These are phyloP conservation scores for Hemaris fuciformis DNA, from an alignment of 2,888 invertebrate species.

Conservation along the genomic window DNA sequence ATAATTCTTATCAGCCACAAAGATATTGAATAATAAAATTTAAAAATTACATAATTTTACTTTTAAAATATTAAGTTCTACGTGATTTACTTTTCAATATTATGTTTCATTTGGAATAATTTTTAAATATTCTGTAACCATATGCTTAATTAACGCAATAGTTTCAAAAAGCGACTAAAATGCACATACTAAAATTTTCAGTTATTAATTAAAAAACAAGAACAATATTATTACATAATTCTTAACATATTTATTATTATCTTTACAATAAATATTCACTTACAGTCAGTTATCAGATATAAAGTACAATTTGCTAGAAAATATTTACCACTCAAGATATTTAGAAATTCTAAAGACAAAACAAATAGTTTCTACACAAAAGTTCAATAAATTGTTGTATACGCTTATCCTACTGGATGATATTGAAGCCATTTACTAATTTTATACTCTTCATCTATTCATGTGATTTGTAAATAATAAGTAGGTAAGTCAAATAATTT, in stretches of 20 bases:
- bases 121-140: background rate
- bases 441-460: slow-evolving; percentile 11
- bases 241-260: background rate
- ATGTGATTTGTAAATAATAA: slow-evolving; percentile 47
- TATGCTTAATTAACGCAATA: background rate
- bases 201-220: background rate
- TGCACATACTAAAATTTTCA: background rate
- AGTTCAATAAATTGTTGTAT: too few species aligned
- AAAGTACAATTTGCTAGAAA: too few species aligned
- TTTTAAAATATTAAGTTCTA: background rate
- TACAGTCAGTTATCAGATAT: background rate
- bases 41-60: background rate
- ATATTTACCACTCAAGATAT: too few species aligned
- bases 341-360: too few species aligned
- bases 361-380: too few species aligned
- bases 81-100: background rate
- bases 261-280: background rate
- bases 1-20: background rate
- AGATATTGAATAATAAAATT: too few species aligned
- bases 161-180: background rate
- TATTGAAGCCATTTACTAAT: slow-evolving; percentile 7
- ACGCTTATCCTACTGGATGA: background rate
- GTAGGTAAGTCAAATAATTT: slow-evolving; percentile 22
- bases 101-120: background rate
- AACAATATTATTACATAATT: background rate